Base-by-base conservation (phyloP, 2,113 vertebrate genomes). In the Ornithorhynchus anatinus region DNA sequence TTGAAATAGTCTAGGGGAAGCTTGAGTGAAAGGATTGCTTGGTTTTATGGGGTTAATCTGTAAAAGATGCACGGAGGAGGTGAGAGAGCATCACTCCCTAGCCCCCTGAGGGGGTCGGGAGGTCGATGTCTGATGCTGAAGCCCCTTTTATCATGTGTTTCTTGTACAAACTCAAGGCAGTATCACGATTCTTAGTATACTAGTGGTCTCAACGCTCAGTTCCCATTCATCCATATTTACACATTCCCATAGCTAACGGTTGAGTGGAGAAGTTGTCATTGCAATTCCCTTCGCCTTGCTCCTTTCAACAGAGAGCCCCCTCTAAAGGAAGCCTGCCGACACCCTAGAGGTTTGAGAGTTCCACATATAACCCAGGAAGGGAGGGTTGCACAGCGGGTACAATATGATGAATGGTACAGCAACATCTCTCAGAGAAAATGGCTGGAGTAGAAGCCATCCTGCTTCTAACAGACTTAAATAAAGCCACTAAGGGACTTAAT, bases 381-480 rank as follows among this genome's bases (percentile, higher is more conserved):
- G 65, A 54, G 52, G 62, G 38, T 0, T 79, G 13, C 42, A 70
- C 35, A 48, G 23, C 50, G 43, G 19, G 42, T 43, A 36, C 10
- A 45, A 20, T 44, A 33, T 86, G 66, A 77, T 52, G 44, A 77
- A 72, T 50, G 59, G 68, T 39, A 85, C 32, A 32, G 1, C 2
- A 5, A 5, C n/a, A 42, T 39, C 50, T 48, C 45, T 42, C 52
- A 58, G 51, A 57, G 36, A 25, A 40, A 25, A 15, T 52, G 22
- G 6, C 19, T 5, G 16, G 32, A 68, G 68, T 57, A 77, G 69
- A 60, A 64, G 59, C 51, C 48, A 43, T 73, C 29, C 19, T 40
- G 43, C 17, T 20, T n/a, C 17, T 35, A 33, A 33, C 31, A 66
- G 58, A 68, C 65, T 75, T 62, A 80, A 84, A 76, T 42, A 77